These are phyloP conservation scores for Ferrisia virgata DNA, from an alignment of 2,888 invertebrate genomes.

Conservation along the genomic window DNA sequence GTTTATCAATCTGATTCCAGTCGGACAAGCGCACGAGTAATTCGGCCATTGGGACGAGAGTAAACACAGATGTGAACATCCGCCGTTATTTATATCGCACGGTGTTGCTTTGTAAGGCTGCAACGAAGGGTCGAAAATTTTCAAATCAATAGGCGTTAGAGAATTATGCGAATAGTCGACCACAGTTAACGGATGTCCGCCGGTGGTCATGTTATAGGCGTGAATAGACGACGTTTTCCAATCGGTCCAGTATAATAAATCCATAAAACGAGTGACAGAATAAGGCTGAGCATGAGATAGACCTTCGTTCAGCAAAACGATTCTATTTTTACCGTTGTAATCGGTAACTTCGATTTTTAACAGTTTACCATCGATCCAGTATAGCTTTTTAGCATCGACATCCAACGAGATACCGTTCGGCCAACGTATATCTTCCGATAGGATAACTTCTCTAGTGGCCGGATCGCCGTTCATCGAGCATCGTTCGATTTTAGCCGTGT, in stretches of 20 bases:
- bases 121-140: conserved; percentile 72
- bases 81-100: conserved; percentile 72
- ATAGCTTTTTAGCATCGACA: conserved; percentile 66
- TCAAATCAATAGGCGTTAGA: conserved; percentile 71
- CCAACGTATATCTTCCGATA: conserved; percentile 85
- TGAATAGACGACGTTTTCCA: conserved; percentile 69
- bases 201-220: conserved; percentile 48
- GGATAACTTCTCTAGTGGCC: conserved; percentile 68
- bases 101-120: conserved; percentile 68
- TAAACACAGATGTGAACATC: conserved; percentile 83
- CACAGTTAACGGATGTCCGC: conserved; percentile 54
- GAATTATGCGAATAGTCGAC: background rate
- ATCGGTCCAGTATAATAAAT: conserved; percentile 85
- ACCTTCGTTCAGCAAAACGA: conserved; percentile 66
- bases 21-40: conserved; percentile 79
- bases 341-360: conserved; percentile 77
- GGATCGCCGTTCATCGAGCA: conserved; percentile 88
- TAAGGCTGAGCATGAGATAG: conserved; percentile 80
- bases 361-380: conserved; percentile 88
- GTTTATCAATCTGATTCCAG: conserved; percentile 64
- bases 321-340: conserved; percentile 75
- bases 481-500: conserved; percentile 84
- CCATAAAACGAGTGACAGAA: conserved; percentile 72
- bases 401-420: conserved; percentile 90
- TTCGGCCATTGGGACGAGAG: conserved; percentile 66